Evolutionary conservation across 92 coral and sea anemone genomes (phyloP), one percentile per base, ranked within the genome.

Genomic region (Actinernus sp.): DNA sequence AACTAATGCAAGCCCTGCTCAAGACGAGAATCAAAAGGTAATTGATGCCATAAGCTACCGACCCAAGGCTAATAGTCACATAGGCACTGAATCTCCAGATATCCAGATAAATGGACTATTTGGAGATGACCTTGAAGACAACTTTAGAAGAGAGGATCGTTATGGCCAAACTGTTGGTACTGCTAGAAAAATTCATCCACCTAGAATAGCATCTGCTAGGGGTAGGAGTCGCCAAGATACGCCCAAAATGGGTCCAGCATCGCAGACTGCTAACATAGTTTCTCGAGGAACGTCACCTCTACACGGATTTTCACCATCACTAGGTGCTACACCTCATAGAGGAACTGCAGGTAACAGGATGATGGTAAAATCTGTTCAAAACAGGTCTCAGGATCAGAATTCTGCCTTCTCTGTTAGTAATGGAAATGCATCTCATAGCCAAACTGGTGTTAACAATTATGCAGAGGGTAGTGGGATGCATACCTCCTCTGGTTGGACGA

Each of bases 171-270:
- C 6, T 6, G 8, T 34, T 34, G 41, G 53, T 47, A 20, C 53
- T 4, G 24, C 53, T 5, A 68, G 82, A 13, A 52, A 43, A 40
- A 40, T 85, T 36, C 91, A 85, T 31, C 75, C 53, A n/a, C 80
- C 90, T 5, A 67, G 90, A 14, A 63, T 56, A 36, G 90, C 79
- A 45, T 84, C 90, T 9, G 90, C 90, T 29, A 70, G 41, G 49
- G 31, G 28, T 28, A 70, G 58, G 66, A 28, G 54, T 43, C 75
- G 52, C 25, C 16, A 50, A 19, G n/a, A 12, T 9, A 3, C 41
- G 12, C 29, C 75, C 38, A 68, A 53, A 28, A 51, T 30, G 53
- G 61, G 6, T 24, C 67, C 52, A 18, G 55, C 65, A 0, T 54
- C 78, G 0, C 55, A 32, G 38, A 43, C 10, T 8, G 52, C 11